Base-by-base conservation (phyloP, 2,113 vertebrate species). In the Dicentrarchus labrax region DNA sequence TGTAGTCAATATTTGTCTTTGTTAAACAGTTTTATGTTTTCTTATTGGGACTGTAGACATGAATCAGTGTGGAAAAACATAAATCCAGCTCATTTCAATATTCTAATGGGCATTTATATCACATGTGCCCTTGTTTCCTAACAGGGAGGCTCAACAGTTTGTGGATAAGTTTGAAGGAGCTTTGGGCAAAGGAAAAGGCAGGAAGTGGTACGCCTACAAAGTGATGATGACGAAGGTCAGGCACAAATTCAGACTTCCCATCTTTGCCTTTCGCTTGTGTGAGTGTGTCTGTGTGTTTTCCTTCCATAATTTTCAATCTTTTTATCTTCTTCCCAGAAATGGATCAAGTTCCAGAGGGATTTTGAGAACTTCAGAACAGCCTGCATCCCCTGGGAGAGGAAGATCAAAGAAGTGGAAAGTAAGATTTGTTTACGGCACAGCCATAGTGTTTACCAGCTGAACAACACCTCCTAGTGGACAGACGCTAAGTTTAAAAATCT, bases 321-420 rank as follows among this genome's bases (percentile, higher is more conserved):
- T 61, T 41, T 66, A 19, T 8, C 21, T 59, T 30, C 41, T 66
- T 88, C 12, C 8, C 89, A 99, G 98, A 99, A 99, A 98, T 99
- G 98, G 98, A 96, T 98, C 93, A 99, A 99, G 92, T 99, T 99
- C 92, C 97, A 98, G 89, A 96, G 98, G 92, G 98, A 99, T 90
- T 99, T 99, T 88, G 96, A 97, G 70, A 99, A 99, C 92, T 99
- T 99, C 92, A 96, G 96, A 94, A 98, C 97, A 15, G 95, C 98
- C 0, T 99, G 98, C 91, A 99, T 99, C 88, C 98, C 98, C 45
- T 99, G 98, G 98, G 98, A 99, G 91, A 97, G 98, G 95, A 99
- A 99, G 94, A 99, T 99, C 90, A 99, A 99, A 92, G 98, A 99
- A 82, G 97, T 99, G 82, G 98, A 99, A 90, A 99, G 98, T 99